Base-by-base conservation (phyloP, 1,140 invertebrate species). In the Diachasmimorpha longicaudata region DNA sequence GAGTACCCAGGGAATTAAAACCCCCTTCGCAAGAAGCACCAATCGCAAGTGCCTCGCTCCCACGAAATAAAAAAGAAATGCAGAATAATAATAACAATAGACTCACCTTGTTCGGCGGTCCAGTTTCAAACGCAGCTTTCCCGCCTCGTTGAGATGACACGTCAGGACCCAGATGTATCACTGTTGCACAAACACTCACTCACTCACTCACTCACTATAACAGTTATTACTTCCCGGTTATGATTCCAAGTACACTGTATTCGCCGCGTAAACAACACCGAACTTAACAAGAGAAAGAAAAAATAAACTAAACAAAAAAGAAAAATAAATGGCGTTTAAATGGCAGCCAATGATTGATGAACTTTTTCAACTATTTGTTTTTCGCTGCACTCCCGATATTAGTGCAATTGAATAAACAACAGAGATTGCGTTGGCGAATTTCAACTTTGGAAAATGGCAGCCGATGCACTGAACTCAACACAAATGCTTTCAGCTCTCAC, bases 81-180 rank as follows among this genome's bases (percentile, higher is more conserved):
- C 9, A n/a, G 21, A 52, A 48, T 66, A 44, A 31, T 48, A 19
- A 0, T 8, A 70, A 48, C 31, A 23, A 14, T 72, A 36, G 66
- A 83, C 84, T 86, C 78, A 87, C 85, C 85, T 85, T 82, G 81
- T 79, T 81, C 80, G 81, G 78, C 80, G 85, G 81, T 85, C 85
- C 85, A 86, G 84, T 84, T 86, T 86, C 81, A 81, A 81, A 77
- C 37, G 77, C 74, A 48, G 69, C 9, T 70, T 77, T 81, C 77
- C 68, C 78, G 79, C 77, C 70, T 63, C 23, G 36, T 52, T 48
- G 46, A 55, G n/a, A 72, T 31, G 48, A 72, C 70, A 55, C 70
- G 46, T 52, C 46, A 9, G 19, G 48, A 55, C 14, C 19, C n/a
- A 55, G 19, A 4, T 13, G 6, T 70, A 67, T 19, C 36, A 11